Base-by-base conservation (phyloP, 2,888 invertebrate species). In the Heterodera filipjevi region DNA sequence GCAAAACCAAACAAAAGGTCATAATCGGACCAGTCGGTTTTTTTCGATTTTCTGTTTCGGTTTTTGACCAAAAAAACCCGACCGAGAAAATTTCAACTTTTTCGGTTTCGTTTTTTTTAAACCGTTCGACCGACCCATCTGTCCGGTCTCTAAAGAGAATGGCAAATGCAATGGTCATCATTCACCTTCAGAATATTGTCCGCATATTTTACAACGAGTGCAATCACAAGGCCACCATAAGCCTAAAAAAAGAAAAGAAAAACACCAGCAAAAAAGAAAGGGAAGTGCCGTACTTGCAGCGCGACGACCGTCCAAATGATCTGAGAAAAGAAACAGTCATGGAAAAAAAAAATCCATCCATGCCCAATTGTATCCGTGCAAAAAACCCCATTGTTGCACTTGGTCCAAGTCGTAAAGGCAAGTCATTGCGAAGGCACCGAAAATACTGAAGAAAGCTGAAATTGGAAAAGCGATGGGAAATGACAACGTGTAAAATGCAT, bases 121-220 rank as follows among this genome's bases (percentile, higher is more conserved):
- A n/a, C n/a, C n/a, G n/a, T n/a, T n/a, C n/a, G n/a, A n/a, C n/a
- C n/a, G n/a, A n/a, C n/a, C n/a, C n/a, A n/a, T n/a, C n/a, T n/a
- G n/a, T n/a, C n/a, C n/a, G n/a, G n/a, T n/a, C n/a, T n/a, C n/a
- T n/a, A n/a, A n/a, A n/a, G n/a, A 16, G 22, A 53, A 49, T 16
- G 49, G 59, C 39, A 39, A 39, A 6, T 10, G 49, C 3, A 22
- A 3, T 19, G 49, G 49, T 12, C 16, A 49, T 6, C 8, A 12
- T 10, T 12, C 33, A 32, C 72, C 85, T 92, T 92, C 70, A 92
- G 85, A 82, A 92, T 92, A 84, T 92, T 92, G 85, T 92, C 92
- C 6, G 92, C 91, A 84, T 91, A 92, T 85, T 92, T 92, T 81
- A 92, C 91, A 14, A 91, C 91, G n/a, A 90, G 86, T 3, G 92